These are phyloP conservation scores for Helleia helle DNA, from an alignment of 2,888 invertebrate genomes.

Conservation along the genomic window DNA sequence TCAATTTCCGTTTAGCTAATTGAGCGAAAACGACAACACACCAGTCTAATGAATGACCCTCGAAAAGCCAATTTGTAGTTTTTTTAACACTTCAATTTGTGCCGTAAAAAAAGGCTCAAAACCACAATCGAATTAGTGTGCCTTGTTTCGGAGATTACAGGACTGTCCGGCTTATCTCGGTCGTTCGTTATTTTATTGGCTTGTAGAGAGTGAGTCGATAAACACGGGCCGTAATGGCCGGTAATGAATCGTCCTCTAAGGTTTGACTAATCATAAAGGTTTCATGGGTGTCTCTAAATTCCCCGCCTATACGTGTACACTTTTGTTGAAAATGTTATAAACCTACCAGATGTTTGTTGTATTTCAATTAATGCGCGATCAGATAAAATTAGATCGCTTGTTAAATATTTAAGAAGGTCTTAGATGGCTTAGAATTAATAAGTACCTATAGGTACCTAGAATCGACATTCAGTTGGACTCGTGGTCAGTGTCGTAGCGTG, in stretches of 20 bases:
- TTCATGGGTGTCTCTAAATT: constrained; percentile 53
- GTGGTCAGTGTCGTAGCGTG: too few relatives aligned
- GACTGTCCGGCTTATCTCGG: constrained; percentile 71
- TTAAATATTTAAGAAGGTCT: too few relatives aligned
- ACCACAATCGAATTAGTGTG: constrained; percentile 75
- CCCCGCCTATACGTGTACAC: background rate
- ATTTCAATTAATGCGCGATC: too few relatives aligned
- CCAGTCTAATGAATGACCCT: constrained; percentile 70
- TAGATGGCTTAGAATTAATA: too few relatives aligned
- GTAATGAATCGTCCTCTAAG: constrained; percentile 70
- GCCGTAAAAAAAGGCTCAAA: constrained; percentile 69
- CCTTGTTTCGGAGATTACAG: constrained; percentile 74
- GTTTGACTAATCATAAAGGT: constrained; percentile 71
- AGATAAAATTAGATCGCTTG: too few relatives aligned
- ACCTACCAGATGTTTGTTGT: too few relatives aligned
- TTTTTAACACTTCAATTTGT: constrained; percentile 73
- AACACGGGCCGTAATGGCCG: constrained; percentile 71
- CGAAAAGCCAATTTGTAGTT: constrained; percentile 71
- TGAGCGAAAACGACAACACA: constrained; percentile 69
- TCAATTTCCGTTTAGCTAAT: constrained; percentile 69
- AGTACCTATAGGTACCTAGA: too few relatives aligned
- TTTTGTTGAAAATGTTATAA: background rate
- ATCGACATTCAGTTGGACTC: too few relatives aligned
- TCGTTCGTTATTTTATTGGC: constrained; percentile 74
- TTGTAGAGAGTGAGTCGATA: constrained; percentile 71